These are phyloP conservation scores for Cephalotes varians DNA, from an alignment of 2,888 invertebrate genomes.

Conservation along the genomic window DNA sequence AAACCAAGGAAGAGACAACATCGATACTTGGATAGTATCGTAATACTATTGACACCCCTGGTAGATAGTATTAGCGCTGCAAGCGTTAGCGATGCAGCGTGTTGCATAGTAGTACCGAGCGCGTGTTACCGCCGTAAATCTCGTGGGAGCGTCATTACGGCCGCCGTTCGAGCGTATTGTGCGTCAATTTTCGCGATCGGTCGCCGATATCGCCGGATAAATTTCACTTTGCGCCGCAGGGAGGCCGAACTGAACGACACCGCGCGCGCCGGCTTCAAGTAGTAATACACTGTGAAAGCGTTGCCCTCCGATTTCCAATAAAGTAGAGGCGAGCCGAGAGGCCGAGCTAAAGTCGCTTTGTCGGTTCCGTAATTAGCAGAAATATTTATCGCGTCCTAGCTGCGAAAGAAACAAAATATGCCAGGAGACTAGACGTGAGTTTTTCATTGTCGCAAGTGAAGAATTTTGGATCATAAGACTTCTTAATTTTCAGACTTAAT, in stretches of 20 bases:
- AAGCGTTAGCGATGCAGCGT: conserved; percentile 11
- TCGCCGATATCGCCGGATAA: conserved; percentile 49
- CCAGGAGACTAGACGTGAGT: background rate
- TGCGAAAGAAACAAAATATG: conserved; percentile 36
- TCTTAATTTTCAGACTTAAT: background rate
- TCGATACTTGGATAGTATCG: conserved; percentile 32
- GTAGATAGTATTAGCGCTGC: conserved; percentile 17
- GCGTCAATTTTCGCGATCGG: conserved; percentile 54
- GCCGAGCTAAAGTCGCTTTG: conserved; percentile 38
- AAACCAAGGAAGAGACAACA: background rate
- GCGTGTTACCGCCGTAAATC: conserved; percentile 49
- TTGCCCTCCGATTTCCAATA: conserved; percentile 54
- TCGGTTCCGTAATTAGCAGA: conserved; percentile 49
- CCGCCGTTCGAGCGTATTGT: conserved; percentile 48
- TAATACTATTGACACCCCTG: conserved; percentile 42
- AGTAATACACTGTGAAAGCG: conserved; percentile 53
- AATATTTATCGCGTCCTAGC: conserved; percentile 37
- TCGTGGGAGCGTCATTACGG: conserved; percentile 50
- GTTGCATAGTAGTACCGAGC: conserved; percentile 11
- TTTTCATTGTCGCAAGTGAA: background rate
- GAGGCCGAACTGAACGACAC: conserved; percentile 35
- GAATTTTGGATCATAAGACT: background rate
- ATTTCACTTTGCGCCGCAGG: conserved; percentile 54
- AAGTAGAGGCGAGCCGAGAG: conserved; percentile 33
- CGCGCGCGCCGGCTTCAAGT: conserved; percentile 25